A percentile compares a stretch with the other conserved stretches of the same genome.
These are phyloP conservation scores for Pristiophorus japonicus DNA, from an alignment of 2,113 vertebrate genomes.

Conservation along the genomic window DNA sequence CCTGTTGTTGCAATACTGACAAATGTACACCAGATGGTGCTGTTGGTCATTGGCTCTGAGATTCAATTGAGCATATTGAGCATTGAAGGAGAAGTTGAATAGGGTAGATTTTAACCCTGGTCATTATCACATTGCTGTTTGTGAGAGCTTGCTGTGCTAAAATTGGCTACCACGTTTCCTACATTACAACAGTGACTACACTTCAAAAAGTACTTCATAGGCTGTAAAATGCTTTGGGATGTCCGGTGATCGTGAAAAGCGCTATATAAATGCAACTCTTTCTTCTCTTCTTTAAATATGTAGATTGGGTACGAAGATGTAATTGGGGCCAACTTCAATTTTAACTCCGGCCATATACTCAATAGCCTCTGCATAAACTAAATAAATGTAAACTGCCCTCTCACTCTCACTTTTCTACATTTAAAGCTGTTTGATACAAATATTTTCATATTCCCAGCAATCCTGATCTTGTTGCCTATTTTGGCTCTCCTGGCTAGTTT, in stretches of 20 bases:
- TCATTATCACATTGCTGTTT: too few species aligned
- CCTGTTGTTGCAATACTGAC: neutral
- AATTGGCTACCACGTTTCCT: too few species aligned
- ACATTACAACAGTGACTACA: too few species aligned
- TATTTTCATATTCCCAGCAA: neutral
- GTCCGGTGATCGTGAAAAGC: too few species aligned
- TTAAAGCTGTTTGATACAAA: neutral
- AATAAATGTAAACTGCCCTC: neutral
- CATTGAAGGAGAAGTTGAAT: neutral
- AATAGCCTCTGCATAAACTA: neutral
- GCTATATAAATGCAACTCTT: too few species aligned
- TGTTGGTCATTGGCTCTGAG: neutral
- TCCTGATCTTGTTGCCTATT: neutral
- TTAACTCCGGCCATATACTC: neutral
- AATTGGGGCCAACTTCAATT: neutral
- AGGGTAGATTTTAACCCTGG: neutral
- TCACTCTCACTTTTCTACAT: neutral
- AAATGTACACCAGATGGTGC: conserved; percentile 3
- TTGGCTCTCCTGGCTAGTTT: neutral
- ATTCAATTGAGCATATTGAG: neutral
- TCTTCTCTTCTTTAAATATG: neutral
- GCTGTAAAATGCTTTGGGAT: too few species aligned
- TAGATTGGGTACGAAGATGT: neutral
- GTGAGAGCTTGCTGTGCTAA: too few species aligned
- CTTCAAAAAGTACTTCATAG: too few species aligned